Percentiles rank a stretch among this genome's conserved stretches.
phyloP scores from a whole-genome alignment of 2,888 invertebrate species.

The Hipparchia sbordonii region DNA sequence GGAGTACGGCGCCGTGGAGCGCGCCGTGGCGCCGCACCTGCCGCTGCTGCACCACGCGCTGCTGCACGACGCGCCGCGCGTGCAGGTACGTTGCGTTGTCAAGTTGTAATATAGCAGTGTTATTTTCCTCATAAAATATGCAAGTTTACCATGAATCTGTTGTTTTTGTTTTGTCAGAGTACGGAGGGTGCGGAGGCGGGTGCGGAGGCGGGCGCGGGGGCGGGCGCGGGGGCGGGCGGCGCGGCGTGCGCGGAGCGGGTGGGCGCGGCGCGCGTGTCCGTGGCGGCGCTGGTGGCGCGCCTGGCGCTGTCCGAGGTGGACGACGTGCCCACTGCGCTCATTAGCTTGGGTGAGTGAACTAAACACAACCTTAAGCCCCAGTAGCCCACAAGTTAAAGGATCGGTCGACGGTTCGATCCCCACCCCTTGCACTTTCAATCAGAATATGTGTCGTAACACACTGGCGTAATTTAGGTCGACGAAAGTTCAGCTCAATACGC shows the following conservation, averaged over 20 bases:
- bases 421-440: no score
- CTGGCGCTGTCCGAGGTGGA: conserved; percentile 58
- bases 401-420: no score
- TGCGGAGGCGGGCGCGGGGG: conserved; percentile 19
- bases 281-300: conserved; percentile 89
- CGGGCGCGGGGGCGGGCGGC: conserved; percentile 18
- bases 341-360: neutral
- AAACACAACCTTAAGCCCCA: no score
- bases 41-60: conserved; percentile 75
- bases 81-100: neutral
- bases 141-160: no score
- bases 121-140: no score
- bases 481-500: no score
- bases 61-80: conserved; percentile 47
- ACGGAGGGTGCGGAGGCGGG: neutral
- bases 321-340: conserved; percentile 4
- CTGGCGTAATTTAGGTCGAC: no score
- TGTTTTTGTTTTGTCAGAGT: no score
- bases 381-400: no score
- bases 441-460: no score
- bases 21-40: conserved; percentile 71
- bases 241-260: conserved; percentile 65
- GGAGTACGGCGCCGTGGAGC: conserved; percentile 57
- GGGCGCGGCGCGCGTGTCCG: conserved; percentile 87
- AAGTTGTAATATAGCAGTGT: no score